Conservation (phyloP, 2,888 invertebrate genomes). For the Capitulum mitella region DNA sequence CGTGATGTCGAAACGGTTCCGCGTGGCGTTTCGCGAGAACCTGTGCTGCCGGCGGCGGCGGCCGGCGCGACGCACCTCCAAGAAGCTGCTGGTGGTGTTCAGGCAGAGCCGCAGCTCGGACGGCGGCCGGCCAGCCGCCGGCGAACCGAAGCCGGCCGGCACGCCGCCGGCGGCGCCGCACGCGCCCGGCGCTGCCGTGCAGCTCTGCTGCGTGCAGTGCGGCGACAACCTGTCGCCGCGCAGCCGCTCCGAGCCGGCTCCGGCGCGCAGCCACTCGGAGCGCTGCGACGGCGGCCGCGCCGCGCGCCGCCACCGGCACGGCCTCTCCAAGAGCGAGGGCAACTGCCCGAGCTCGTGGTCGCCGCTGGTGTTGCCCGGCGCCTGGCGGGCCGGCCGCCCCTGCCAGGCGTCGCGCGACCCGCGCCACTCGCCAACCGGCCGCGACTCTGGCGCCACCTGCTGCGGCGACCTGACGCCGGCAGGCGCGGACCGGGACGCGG, state of each 20-base stretch:
- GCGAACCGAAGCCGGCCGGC: neutral
- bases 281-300: neutral
- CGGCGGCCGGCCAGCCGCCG: neutral
- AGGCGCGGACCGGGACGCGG: neutral
- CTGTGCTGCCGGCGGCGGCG: constrained; percentile 31
- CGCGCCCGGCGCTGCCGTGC: neutral
- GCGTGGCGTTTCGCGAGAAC: constrained; percentile 31
- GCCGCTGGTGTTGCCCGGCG: neutral
- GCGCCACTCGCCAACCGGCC: neutral
- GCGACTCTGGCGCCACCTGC: neutral
- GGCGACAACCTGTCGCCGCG: neutral
- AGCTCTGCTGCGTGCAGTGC: neutral
- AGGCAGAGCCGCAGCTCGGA: constrained; percentile 1
- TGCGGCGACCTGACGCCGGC: neutral
- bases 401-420: neutral
- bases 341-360: constrained; percentile 17
- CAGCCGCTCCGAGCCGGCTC: neutral
- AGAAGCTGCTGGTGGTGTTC: constrained; percentile 1
- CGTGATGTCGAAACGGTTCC: constrained; percentile 33
- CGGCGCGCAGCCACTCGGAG: neutral
- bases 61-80: constrained; percentile 30
- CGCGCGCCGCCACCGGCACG: neutral
- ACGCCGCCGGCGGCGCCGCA: neutral
- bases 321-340: constrained; percentile 18
- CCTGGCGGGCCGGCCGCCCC: neutral